These are phyloP conservation scores for Pelusios castaneus DNA, from an alignment of 2,113 vertebrate genomes.

Conservation along the genomic window DNA sequence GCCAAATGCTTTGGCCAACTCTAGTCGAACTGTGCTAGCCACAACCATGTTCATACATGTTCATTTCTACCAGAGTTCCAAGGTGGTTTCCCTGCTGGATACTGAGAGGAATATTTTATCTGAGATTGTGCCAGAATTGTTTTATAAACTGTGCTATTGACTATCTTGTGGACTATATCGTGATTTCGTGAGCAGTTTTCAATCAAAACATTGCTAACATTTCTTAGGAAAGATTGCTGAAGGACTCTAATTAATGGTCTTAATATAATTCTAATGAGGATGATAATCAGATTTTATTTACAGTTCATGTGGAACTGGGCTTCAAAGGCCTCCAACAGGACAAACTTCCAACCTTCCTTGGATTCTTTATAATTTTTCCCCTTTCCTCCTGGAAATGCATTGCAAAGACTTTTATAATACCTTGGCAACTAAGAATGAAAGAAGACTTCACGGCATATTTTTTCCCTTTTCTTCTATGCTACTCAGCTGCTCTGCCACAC, in stretches of 20 bases:
- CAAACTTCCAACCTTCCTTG: background rate
- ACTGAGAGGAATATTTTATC: background rate
- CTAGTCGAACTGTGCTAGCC: background rate
- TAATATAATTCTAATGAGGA: background rate
- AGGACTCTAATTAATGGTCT: background rate
- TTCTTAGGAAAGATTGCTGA: background rate
- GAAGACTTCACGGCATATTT: fast-evolving
- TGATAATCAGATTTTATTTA: background rate
- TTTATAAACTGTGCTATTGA: background rate
- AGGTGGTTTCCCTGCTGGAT: background rate
- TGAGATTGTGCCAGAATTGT: background rate
- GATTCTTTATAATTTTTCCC: background rate
- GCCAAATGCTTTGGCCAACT: background rate
- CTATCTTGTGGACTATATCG: background rate
- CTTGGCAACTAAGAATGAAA: background rate
- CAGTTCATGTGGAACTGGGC: background rate
- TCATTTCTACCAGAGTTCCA: background rate
- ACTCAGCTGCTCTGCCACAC: background rate
- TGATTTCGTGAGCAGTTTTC: background rate
- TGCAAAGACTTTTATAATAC: background rate
- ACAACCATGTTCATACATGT: background rate
- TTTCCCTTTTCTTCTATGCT: background rate
- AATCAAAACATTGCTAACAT: background rate
- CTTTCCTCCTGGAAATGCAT: background rate
- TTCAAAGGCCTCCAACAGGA: background rate